Conservation (phyloP, 2,888 invertebrate species). For the Caenorhabditis sulstoni region DNA sequence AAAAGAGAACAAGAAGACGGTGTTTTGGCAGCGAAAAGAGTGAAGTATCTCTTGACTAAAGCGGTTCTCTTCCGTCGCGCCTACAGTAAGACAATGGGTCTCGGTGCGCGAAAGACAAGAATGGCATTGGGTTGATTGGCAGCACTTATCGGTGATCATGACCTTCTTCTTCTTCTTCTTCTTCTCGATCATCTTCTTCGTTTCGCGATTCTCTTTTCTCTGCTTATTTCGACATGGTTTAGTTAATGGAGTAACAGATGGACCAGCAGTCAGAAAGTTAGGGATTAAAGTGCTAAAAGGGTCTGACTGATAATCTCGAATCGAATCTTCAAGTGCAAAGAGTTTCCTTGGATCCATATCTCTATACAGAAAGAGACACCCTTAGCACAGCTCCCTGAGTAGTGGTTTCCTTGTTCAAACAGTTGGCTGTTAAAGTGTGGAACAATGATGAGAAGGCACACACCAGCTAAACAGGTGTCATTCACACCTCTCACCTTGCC, state of each 20-base stretch:
- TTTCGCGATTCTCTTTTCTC: conserved; percentile 15
- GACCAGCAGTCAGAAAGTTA: neutral
- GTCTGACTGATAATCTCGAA: too few species aligned
- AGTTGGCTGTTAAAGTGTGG: too few species aligned
- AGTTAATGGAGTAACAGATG: neutral
- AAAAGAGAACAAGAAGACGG: conserved; percentile 16
- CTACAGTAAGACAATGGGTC: conserved; percentile 45
- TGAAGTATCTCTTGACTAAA: conserved; percentile 60
- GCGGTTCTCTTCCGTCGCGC: conserved; percentile 41
- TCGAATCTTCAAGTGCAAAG: too few species aligned
- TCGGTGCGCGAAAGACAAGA: conserved; percentile 38
- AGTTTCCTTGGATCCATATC: too few species aligned
- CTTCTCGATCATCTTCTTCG: conserved; percentile 21
- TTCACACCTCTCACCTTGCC: conserved; percentile 23
- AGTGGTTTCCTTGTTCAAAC: too few species aligned
- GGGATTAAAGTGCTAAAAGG: too few species aligned
- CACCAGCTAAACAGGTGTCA: conserved; percentile 30
- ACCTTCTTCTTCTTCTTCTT: conserved; percentile 42
- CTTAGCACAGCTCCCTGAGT: too few species aligned
- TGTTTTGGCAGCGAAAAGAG: conserved; percentile 38
- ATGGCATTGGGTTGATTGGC: conserved; percentile 58
- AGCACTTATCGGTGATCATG: conserved; percentile 56
- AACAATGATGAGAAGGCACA: conserved; percentile 2
- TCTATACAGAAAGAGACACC: too few species aligned
- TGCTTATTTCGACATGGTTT: neutral